Conservation (phyloP, 2,797 vertebrate genomes). For the Calcarius lapponicus region DNA sequence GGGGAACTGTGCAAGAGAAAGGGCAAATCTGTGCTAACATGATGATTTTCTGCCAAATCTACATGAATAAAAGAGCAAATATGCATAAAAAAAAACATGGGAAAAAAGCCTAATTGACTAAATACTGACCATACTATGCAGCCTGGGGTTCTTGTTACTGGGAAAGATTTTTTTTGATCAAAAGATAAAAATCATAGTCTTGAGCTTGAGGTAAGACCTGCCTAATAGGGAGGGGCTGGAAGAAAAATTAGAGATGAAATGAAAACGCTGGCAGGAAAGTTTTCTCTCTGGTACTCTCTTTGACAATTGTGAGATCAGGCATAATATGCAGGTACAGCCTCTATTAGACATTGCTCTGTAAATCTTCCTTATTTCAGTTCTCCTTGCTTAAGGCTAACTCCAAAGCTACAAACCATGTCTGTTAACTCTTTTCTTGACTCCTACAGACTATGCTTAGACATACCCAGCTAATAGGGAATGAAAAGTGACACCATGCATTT, state of each 20-base stretch:
- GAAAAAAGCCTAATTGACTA: neutral
- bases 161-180: neutral
- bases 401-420: neutral
- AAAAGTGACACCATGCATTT: neutral
- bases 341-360: neutral
- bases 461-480: neutral
- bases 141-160: neutral
- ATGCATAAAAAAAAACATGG: neutral
- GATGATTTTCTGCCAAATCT: neutral
- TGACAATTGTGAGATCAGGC: neutral
- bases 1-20: neutral
- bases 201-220: neutral
- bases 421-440: neutral
- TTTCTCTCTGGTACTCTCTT: neutral
- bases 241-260: neutral
- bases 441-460: neutral
- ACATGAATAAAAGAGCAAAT: neutral
- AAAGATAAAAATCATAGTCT: neutral
- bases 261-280: neutral
- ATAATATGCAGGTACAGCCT: neutral
- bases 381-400: neutral
- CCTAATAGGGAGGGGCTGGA: neutral
- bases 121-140: neutral
- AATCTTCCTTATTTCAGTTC: neutral
- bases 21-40: neutral